Evolutionary conservation across 2,888 invertebrate genomes (phyloP).

Genomic region (Imbricaverruca yamaguchii): DNA sequence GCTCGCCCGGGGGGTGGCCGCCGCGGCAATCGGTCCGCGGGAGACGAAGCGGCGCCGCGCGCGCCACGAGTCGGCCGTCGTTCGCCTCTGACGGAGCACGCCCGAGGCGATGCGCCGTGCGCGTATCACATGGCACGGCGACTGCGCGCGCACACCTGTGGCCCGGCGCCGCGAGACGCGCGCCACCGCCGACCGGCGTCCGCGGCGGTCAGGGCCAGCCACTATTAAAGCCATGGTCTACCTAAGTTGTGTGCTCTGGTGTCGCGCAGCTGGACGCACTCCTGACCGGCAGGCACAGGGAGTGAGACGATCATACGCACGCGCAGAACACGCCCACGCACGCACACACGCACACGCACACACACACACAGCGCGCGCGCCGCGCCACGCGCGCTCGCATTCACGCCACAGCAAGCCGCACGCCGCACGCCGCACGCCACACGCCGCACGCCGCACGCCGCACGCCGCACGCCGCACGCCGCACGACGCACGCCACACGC

Average conservation of each 20-base stretch:
- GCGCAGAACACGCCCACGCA: background rate
- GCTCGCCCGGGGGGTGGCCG: too few species aligned
- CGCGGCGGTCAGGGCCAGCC: background rate
- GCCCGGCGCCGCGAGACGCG: too few species aligned
- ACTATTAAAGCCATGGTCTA: background rate
- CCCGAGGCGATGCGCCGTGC: too few species aligned
- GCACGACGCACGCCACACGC: background rate
- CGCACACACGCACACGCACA: background rate
- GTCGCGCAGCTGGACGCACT: background rate
- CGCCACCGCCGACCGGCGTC: too few species aligned
- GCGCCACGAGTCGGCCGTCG: too few species aligned
- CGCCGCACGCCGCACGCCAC: too few species aligned
- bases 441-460: background rate
- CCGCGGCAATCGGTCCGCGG: too few species aligned
- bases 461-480: background rate
- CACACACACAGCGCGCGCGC: background rate
- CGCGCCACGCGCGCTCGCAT: background rate
- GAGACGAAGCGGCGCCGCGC: too few species aligned
- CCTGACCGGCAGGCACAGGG: slow-evolving; percentile 1
- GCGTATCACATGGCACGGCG: too few species aligned
- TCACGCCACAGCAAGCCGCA: background rate
- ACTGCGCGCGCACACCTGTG: background rate
- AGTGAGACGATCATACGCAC: too few species aligned
- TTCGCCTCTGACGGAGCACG: too few species aligned
- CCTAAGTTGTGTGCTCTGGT: background rate